These are phyloP conservation scores for Conomelus anceps DNA, from an alignment of 2,888 invertebrate species.

Conservation along the genomic window DNA sequence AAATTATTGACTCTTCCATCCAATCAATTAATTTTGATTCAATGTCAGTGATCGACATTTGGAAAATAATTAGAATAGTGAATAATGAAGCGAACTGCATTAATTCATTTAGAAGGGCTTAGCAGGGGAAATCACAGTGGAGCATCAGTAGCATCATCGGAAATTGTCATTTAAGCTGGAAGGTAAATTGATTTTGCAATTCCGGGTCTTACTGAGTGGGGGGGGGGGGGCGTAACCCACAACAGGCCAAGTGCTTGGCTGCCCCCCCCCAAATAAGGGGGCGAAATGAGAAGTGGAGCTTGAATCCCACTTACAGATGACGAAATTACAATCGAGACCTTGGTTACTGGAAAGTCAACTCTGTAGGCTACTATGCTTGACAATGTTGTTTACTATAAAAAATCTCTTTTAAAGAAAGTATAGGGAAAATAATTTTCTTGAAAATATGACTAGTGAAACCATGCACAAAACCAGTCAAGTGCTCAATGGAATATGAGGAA, in stretches of 20 bases:
- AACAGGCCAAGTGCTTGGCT: background rate
- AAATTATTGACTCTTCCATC: background rate
- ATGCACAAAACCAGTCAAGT: too few relatives aligned
- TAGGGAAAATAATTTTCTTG: too few relatives aligned
- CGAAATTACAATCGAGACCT: background rate
- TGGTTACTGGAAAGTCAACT: background rate
- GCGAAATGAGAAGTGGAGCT: background rate
- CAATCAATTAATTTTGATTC: background rate
- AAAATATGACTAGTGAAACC: too few relatives aligned
- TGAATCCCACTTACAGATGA: background rate
- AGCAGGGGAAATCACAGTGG: background rate
- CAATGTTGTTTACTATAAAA: too few relatives aligned
- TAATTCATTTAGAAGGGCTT: background rate
- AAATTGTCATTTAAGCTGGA: background rate
- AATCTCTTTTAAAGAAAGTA: too few relatives aligned
- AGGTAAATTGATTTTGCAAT: background rate
- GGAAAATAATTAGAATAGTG: background rate
- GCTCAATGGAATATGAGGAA: too few relatives aligned
- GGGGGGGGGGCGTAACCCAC: background rate
- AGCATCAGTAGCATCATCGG: background rate
- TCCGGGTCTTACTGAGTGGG: background rate
- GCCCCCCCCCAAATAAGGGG: background rate
- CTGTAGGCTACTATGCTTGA: too few relatives aligned
- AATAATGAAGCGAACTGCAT: background rate
- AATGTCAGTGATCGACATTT: too few relatives aligned